Base-by-base conservation (phyloP, 2,797 vertebrate species). In the Pseudocheirus occidentalis region DNA sequence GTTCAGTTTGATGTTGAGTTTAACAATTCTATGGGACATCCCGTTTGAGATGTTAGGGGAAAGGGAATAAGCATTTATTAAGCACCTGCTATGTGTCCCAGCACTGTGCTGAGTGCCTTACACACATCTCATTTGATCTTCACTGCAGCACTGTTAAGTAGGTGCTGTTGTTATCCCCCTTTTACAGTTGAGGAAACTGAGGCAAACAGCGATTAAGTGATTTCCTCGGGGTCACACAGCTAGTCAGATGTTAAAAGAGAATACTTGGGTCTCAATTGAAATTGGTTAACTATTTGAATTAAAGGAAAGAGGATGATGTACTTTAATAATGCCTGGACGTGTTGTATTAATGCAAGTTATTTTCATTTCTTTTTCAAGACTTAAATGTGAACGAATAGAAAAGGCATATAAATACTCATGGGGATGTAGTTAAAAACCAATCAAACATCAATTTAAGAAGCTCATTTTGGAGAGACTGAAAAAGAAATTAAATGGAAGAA, bases 371-470 rank as follows among this genome's bases (percentile, higher is more conserved):
- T 90, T 5, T 93, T 92, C 40, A 91, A 50, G 62, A 92, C 57
- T 93, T 91, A 91, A 95, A 90, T 96, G 81, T 92, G 56, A n/a
- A 94, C 50, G 56, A n/a, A 94, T 40, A 95, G 92, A 92, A 55
- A 90, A 91, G 24, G 66, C 95, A 93, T 91, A 56, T 57, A 90
- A 91, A 91, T 92, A 95, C 89, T 96, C 62, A 93, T 3, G 94
- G 34, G 55, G 1, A 31, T 91, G 4, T 93, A 89, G 62, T 90
- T 93, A 81, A 94, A 93, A 96, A 62, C 34, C n/a, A 34, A 3
- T 93, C 66, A 92, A 1, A 46, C 94, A 90, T 62, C 73, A 46
- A 50, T 95, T 94, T 97, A 96, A 94, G 46, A 95, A 62, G 6
- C 6, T 96, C 56, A 7, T 95, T 95, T 92, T 54, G 93, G 90